Base-by-base conservation (phyloP, 1,140 invertebrate genomes). In the Drosophila lini region DNA sequence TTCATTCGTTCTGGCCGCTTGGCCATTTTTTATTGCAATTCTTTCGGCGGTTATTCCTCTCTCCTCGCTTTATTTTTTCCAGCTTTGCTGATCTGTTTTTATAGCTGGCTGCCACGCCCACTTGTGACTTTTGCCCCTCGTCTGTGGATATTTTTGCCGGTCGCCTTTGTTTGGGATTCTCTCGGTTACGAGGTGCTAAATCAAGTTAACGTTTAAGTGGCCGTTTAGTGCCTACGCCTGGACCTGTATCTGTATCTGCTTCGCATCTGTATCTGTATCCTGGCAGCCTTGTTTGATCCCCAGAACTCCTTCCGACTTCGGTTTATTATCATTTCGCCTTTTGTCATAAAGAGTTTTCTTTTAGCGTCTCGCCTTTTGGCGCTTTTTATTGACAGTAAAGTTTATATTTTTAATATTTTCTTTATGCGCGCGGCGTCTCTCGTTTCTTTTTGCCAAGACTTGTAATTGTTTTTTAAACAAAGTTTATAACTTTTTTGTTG, bases 181-280 rank as follows among this genome's bases (percentile, higher is more conserved):
- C 52, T 75, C 32, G 55, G 77, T 88, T 80, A 88, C 84, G 83
- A 88, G 80, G 83, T 88, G 83, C 83, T 88, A 88, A 88, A 89
- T 88, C 83, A 88, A 88, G 83, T 88, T 89, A 88, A 89, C 84
- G 69, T 78, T 88, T 89, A 88, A 88, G 84, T 83, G 83, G 80
- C 83, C 83, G 84, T 86, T 86, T 86, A 86, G 83, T 83, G 83
- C 84, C 83, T 89, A 77, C 63, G 74, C 55, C 48, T 45, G 69
- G 42, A 71, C 50, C 22, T 40, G 40, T 61, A 34, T 74, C 50
- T 45, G 28, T 40, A 22, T 50, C 42, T 60, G 65, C 9, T n/a
- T 31, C 60, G 69, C 25, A n/a, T 64, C 38, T 10, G 48, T 32
- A 52, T 48, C n/a, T 41, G 42, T 48, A 38, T 73, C 38, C 32